A percentile compares a stretch with the other conserved stretches of the same genome.
Conservation (phyloP, 2,113 vertebrate species). For the Dromaius novaehollandiae region DNA sequence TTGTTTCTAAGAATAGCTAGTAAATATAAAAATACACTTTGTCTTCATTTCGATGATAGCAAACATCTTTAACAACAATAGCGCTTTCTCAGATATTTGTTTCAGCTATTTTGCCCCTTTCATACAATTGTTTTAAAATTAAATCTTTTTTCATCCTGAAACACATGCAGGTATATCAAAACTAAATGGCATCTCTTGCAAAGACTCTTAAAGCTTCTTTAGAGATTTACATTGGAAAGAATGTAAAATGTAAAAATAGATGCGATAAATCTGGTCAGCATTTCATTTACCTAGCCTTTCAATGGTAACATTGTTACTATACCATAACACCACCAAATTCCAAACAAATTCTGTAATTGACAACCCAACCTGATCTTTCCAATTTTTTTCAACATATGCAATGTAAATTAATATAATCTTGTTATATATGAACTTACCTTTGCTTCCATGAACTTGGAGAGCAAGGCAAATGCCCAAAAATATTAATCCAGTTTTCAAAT, state of each 20-base stretch:
- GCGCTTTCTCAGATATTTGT: background rate
- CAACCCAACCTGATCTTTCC: background rate
- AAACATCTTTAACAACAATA: background rate
- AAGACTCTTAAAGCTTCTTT: background rate
- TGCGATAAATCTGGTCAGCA: background rate
- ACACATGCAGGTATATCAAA: background rate
- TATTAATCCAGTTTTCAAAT: conserved; percentile 75
- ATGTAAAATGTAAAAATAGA: background rate
- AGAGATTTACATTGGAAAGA: background rate
- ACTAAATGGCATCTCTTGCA: background rate
- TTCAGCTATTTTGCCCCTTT: background rate
- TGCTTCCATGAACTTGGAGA: conserved; percentile 77
- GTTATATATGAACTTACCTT: conserved; percentile 80
- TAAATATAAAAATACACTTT: background rate
- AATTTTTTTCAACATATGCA: background rate
- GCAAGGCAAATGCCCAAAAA: conserved; percentile 78
- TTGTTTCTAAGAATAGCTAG: background rate
- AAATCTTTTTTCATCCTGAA: background rate
- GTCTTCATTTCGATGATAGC: background rate
- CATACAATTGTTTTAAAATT: background rate
- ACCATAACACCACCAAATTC: background rate
- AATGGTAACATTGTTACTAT: background rate
- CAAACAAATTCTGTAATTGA: background rate
- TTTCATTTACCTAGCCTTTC: background rate
- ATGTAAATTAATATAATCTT: background rate